Conservation (phyloP, 2,888 invertebrate genomes). For the Thereva nobilitata region DNA sequence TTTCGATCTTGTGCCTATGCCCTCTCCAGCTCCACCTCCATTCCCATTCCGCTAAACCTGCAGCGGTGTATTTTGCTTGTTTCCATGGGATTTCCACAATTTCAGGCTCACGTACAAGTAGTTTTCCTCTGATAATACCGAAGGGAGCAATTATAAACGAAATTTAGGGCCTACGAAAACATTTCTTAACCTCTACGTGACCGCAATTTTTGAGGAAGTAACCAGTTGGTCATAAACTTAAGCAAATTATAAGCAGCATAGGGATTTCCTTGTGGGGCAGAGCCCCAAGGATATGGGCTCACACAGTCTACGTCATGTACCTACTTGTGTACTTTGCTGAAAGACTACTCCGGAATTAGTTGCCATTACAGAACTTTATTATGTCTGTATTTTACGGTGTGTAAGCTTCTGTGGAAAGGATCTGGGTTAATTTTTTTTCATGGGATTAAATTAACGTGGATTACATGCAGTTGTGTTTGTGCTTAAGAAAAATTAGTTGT, state of each 20-base stretch:
- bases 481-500: too few species aligned
- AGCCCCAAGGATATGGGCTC: conserved; percentile 8
- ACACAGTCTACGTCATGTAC: background rate
- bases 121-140: conserved; percentile 39
- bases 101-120: conserved; percentile 38
- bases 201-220: conserved; percentile 39
- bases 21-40: background rate
- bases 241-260: conserved; percentile 39
- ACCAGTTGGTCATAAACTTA: conserved; percentile 38
- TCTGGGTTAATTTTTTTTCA: too few species aligned
- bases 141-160: conserved; percentile 40
- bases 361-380: too few species aligned
- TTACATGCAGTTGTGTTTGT: too few species aligned
- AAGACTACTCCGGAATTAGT: background rate
- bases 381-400: too few species aligned
- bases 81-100: conserved; percentile 4
- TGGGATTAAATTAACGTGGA: too few species aligned
- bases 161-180: conserved; percentile 37
- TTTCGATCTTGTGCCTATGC: background rate
- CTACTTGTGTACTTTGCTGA: conserved; percentile 5
- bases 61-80: conserved; percentile 1
- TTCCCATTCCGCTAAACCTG: background rate
- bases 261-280: conserved; percentile 25
- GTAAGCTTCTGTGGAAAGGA: too few species aligned
- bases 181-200: conserved; percentile 41